Evolutionary conservation across 2,113 vertebrate genomes (phyloP), one percentile per base, ranked within the genome.

Genomic region (Phylloscopus trochilus): DNA sequence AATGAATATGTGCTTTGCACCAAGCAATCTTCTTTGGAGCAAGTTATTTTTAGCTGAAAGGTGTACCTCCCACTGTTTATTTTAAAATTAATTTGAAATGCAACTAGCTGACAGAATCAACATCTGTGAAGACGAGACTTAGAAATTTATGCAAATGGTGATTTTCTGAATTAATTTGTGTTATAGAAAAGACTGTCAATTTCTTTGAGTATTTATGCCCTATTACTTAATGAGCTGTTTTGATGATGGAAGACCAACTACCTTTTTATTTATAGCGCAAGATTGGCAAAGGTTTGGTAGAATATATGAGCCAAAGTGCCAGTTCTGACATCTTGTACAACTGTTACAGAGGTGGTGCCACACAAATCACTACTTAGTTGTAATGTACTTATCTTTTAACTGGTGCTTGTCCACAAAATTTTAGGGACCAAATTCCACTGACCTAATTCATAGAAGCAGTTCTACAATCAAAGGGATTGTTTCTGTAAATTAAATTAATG

Each of bases 11-110:
- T 63, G 35, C 83, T 97, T 92, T 18, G 20, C 66, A 82, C 13
- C 39, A 47, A 83, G 91, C 70, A 89, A 79, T 94, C 87, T 95
- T 74, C 90, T 94, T 81, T 24, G 69, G 70, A 95, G 89, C 52
- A 85, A 92, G 92, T 53, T 97, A 98, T 97, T 98, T 98, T 97
- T 97, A 98, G 97, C 81, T 96, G 95, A 97, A 98, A 98, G 96
- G 95, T 98, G 89, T 82, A 95, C 88, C 97, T 98, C 91, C 95
- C 74, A 93, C 92, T 90, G 63, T 97, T 98, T 97, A 98, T 97
- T 97, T 96, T 98, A 97, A 97, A 98, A 97, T 97, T 90, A 97
- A 98, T 97, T 97, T 97, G 96, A 98, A 97, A 98, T 93, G 96
- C 96, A 98, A 94, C 96, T 97, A 97, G 94, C 92, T 98, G 98